Percentiles rank a stretch among this genome's conserved stretches.
Conservation (phyloP, 2,888 invertebrate species). For the Hedya salicella region DNA sequence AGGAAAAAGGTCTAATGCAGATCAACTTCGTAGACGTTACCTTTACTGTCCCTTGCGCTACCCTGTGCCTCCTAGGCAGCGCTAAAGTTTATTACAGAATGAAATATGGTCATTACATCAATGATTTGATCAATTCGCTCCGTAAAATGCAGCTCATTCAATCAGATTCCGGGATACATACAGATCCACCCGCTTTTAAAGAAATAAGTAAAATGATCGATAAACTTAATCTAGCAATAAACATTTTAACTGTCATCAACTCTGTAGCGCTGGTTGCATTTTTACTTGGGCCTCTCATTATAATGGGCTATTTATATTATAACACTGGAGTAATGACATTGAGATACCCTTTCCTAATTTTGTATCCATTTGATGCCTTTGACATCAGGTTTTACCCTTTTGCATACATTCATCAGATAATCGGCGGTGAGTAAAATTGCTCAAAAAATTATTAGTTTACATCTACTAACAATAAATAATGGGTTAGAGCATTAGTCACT, state of each 20-base stretch:
- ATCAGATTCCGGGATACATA: slow-evolving; percentile 4
- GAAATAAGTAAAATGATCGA: slow-evolving; percentile 45
- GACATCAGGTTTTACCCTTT: slow-evolving; percentile 56
- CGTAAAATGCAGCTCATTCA: slow-evolving; percentile 44
- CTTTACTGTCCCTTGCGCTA: slow-evolving; percentile 56
- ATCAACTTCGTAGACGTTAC: slow-evolving; percentile 54
- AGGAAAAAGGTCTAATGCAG: slow-evolving; percentile 45
- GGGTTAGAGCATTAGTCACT: too few species aligned
- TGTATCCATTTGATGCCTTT: slow-evolving; percentile 62
- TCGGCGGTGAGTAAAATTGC: slow-evolving; percentile 12
- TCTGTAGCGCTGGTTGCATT: slow-evolving; percentile 49
- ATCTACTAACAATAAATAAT: not conserved
- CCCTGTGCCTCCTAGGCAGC: slow-evolving; percentile 53
- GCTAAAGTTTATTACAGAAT: slow-evolving; percentile 56
- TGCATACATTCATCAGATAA: slow-evolving; percentile 46
- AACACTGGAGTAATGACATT: slow-evolving; percentile 54
- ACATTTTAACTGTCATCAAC: slow-evolving; percentile 45
- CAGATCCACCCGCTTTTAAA: slow-evolving; percentile 36
- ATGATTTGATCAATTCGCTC: slow-evolving; percentile 51
- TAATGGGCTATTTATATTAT: slow-evolving; percentile 52
- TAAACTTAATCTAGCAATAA: slow-evolving; percentile 48
- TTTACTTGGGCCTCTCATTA: slow-evolving; percentile 51
- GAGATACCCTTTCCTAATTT: slow-evolving; percentile 56
- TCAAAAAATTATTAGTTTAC: not conserved
- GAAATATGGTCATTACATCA: slow-evolving; percentile 50